Conservation (phyloP, 2,797 vertebrate species). For the Serranus cabrilla region DNA sequence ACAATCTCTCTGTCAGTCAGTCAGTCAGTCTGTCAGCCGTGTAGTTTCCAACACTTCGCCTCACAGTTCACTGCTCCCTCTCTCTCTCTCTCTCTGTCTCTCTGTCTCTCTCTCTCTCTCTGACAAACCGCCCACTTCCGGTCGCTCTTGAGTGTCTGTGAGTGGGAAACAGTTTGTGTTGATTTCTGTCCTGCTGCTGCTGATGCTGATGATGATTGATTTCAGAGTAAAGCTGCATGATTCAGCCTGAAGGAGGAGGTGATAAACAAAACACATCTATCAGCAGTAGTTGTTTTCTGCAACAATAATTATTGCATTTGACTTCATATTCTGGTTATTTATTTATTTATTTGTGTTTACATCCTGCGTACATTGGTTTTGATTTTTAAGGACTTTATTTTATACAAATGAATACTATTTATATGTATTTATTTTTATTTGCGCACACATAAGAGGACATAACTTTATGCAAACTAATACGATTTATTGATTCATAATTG, state of each 20-base stretch:
- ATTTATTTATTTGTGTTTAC: no score
- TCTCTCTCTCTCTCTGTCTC: conserved; percentile 20
- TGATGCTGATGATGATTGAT: not conserved
- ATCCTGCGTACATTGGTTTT: not conserved
- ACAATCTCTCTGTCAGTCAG: conserved; percentile 59
- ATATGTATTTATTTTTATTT: no score
- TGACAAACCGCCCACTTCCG: conserved; percentile 84
- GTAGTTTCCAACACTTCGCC: conserved; percentile 74
- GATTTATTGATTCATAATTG: no score
- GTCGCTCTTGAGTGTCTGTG: conserved; percentile 47
- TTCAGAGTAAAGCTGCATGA: not conserved
- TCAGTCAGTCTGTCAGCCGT: conserved; percentile 37
- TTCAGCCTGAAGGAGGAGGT: not conserved
- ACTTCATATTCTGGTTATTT: no score
- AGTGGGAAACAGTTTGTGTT: conserved; percentile 30
- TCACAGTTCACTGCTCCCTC: conserved; percentile 62
- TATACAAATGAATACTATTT: not conserved
- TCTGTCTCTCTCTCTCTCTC: conserved; percentile 42
- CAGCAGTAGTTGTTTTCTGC: not conserved
- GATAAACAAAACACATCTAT: not conserved
- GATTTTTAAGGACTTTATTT: not conserved
- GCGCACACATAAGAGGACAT: no score
- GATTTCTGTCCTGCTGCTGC: conserved; percentile 9
- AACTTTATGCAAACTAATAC: no score
- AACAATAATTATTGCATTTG: not conserved